Evolutionary conservation across 2,797 vertebrate species (phyloP), one percentile per base, ranked within the genome.

Genomic region (Rhinella marina): DNA sequence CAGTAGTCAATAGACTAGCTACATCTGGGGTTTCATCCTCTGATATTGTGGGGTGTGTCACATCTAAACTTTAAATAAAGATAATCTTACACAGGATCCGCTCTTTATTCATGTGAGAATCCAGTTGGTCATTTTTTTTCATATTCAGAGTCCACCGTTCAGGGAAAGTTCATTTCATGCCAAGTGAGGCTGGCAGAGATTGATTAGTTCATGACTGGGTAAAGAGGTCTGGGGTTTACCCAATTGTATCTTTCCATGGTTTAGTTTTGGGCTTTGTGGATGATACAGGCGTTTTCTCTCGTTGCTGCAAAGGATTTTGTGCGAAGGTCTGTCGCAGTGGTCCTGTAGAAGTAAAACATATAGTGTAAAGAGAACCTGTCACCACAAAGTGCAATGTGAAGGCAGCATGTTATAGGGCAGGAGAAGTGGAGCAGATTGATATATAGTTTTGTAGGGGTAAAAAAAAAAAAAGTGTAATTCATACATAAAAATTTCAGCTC

Each of bases 271-370:
- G 64, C 88, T 91, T 91, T 11, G 50, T 72, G 84, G 84, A 41
- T 21, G 86, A 64, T 25, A 79, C 73, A n/a, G 84, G 48, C 0
- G 61, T 78, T 57, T 76, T 48, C 66, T 89, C 72, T 89, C 88
- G 56, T 64, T 91, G 95, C 89, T 96, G 93, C n/a, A 97, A 89
- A 73, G 97, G 97, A 90, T 97, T 97, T 76, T 97, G 96, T 90
- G 94, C 91, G 91, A 97, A 98, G 0, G 97, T 98, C 92, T 97
- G 97, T 88, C 95, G 95, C 91, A 98, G 92, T 0, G 97, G 97
- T 82, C 97, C 97, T 94, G 95, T 70, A 50, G 16, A 88, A 66
- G n/a, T 29, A 85, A 79, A 68, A 50, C 19, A 41, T 52, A 77
- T 9, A 64, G n/a, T 1, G 7, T 48, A n/a, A 64, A 17, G 23